Evolutionary conservation across 2,797 vertebrate genomes (phyloP), one percentile per base, ranked within the genome.

Genomic region (Podarcis siculus): DNA sequence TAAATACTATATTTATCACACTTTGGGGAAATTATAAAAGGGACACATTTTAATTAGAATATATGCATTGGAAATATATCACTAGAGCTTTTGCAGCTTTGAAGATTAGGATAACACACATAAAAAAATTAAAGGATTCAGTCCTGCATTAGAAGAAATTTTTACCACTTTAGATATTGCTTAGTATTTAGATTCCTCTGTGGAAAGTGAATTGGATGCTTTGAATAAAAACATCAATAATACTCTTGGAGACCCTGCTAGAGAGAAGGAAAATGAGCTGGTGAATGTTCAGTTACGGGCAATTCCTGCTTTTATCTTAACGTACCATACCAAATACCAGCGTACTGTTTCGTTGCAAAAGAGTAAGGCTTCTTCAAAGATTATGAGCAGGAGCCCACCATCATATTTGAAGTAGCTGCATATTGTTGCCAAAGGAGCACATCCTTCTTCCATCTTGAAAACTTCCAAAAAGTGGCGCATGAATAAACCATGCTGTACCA

Each of bases 1-100:
- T 71, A 87, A 81, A 87, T 80, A 72, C 55, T 86, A 58, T 80
- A 86, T 37, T 69, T 86, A 80, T 79, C 49, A 17, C 67, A 42
- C 32, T 80, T 80, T 80, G 30, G 32, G 27, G 30, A 72, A 86
- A 80, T 79, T 42, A 80, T 73, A 81, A 49, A 85, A 45, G n/a
- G 3, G 30, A n/a, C 73, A 82, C 66, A 71, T 77, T 49, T 71
- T 71, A 81, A 78, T 69, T 35, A 87, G 27, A 32, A 25, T 75
- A 4, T 89, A 39, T 55, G 75, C 32, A 32, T 15, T 61, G 37
- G 72, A 61, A 78, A 55, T 27, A 32, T 12, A 82, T 81, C 78
- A 73, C 49, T 61, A 19, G 21, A 85, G 71, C 6, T 39, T n/a
- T 45, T 73, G 10, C 49, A 42, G 6, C 67, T 75, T 10, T 35